Evolutionary conservation across 2,888 invertebrate species (phyloP).

Genomic region (Mechanitis messenoides): DNA sequence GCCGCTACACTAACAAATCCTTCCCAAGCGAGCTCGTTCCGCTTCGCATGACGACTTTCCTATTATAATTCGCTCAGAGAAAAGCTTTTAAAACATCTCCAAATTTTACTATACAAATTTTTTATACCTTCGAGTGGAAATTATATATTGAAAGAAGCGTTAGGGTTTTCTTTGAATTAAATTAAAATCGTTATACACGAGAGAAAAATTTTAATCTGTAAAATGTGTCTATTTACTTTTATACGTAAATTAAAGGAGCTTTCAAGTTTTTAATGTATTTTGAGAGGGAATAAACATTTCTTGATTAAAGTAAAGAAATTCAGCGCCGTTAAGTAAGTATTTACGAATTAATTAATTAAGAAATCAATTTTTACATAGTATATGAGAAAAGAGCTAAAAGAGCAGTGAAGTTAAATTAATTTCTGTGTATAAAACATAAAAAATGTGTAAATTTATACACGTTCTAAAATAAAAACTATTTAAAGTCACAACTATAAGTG

Average conservation of each 20-base stretch:
- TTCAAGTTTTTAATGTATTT: slow-evolving; percentile 6
- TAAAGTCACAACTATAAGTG: slow-evolving; percentile 3
- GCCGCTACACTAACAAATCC: slow-evolving; percentile 37
- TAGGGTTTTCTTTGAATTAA: slow-evolving; percentile 24
- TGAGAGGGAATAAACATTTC: neutral
- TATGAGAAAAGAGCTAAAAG: too few species aligned
- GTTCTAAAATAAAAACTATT: neutral
- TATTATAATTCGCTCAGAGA: slow-evolving; percentile 42
- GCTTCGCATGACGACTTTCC: slow-evolving; percentile 33
- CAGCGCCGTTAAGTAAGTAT: neutral
- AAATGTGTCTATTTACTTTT: slow-evolving; percentile 11
- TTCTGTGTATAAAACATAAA: too few species aligned
- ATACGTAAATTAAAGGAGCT: slow-evolving; percentile 1
- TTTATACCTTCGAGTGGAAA: slow-evolving; percentile 24
- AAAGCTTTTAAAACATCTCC: slow-evolving; percentile 48
- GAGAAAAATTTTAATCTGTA: slow-evolving; percentile 19
- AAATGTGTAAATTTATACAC: neutral
- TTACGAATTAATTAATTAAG: slow-evolving; percentile 3
- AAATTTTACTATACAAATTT: slow-evolving; percentile 42
- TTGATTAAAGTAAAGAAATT: neutral
- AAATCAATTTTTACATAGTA: too few species aligned
- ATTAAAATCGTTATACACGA: slow-evolving; percentile 18
- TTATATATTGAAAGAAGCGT: slow-evolving; percentile 25
- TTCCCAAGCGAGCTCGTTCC: slow-evolving; percentile 36
- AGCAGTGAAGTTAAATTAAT: too few species aligned